phyloP scores from a whole-genome alignment of 2,113 vertebrate species.

The Podocnemis expansa region DNA sequence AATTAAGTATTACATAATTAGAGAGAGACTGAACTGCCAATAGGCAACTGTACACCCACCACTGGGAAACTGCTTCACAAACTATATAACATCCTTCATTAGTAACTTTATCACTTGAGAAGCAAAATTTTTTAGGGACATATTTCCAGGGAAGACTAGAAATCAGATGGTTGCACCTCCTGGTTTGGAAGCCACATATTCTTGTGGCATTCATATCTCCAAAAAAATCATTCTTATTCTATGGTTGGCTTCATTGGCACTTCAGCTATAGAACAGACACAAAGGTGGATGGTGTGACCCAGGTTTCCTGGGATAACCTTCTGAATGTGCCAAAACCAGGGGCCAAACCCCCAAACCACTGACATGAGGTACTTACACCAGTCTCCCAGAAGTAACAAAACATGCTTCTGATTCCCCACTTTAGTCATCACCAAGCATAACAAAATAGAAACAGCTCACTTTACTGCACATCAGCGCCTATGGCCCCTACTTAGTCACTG shows the following conservation, averaged over 20 bases:
- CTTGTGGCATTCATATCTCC: rapidly evolving
- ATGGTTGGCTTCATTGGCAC: background rate
- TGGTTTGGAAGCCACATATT: rapidly evolving
- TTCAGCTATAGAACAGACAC: background rate
- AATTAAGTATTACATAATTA: background rate
- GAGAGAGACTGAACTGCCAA: background rate
- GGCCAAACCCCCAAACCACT: too few relatives aligned
- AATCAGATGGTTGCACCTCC: background rate
- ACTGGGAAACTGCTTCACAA: background rate
- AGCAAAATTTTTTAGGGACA: rapidly evolving
- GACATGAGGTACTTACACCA: too few relatives aligned
- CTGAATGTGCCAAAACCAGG: too few relatives aligned
- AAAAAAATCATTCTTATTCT: background rate
- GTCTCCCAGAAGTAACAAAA: too few relatives aligned
- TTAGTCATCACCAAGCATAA: too few relatives aligned
- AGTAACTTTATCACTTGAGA: rapidly evolving
- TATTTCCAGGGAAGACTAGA: rapidly evolving
- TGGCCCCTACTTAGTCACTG: too few relatives aligned
- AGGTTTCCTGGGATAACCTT: too few relatives aligned
- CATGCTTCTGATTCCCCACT: too few relatives aligned
- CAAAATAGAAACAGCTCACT: too few relatives aligned
- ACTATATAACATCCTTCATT: rapidly evolving
- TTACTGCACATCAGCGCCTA: too few relatives aligned
- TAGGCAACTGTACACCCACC: rapidly evolving
- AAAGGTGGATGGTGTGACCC: too few relatives aligned